These are phyloP conservation scores for Rhynchotus rufescens DNA, from an alignment of 2,797 vertebrate species.

Conservation along the genomic window DNA sequence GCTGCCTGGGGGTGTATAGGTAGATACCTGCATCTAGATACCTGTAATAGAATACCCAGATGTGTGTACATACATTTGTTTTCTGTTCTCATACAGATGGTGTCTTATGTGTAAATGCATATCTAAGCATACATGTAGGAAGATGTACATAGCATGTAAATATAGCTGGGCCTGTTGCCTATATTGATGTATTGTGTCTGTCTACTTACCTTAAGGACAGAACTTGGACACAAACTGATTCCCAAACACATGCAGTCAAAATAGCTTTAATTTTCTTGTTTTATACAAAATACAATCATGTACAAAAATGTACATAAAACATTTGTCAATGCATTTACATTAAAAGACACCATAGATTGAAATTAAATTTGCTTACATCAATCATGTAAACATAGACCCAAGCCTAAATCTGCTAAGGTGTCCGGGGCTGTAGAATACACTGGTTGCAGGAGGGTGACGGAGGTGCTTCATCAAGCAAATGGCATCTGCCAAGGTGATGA, in stretches of 20 bases:
- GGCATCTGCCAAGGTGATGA: not conserved
- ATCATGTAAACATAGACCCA: constrained; percentile 74
- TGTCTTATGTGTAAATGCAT: too few species aligned
- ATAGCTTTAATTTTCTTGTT: constrained; percentile 76
- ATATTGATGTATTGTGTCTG: too few species aligned
- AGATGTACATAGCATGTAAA: too few species aligned
- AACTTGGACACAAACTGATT: not conserved
- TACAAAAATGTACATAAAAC: constrained; percentile 89
- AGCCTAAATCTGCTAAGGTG: constrained; percentile 62
- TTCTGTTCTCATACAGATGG: too few species aligned
- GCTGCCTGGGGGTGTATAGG: too few species aligned
- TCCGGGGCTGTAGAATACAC: not conserved
- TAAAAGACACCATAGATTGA: not conserved
- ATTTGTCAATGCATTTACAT: constrained; percentile 72
- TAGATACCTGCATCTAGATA: too few species aligned
- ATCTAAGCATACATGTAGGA: too few species aligned
- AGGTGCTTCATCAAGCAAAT: not conserved
- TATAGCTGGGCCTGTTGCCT: too few species aligned
- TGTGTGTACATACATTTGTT: too few species aligned
- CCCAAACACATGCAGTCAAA: constrained; percentile 40
- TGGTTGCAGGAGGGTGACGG: not conserved
- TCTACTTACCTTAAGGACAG: too few species aligned
- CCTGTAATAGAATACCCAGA: too few species aligned
- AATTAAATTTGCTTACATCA: constrained; percentile 69
- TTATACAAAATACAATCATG: constrained; percentile 88